Evolutionary conservation across 2,888 invertebrate species (phyloP).

Genomic region (Bhutanitis thaidina): DNA sequence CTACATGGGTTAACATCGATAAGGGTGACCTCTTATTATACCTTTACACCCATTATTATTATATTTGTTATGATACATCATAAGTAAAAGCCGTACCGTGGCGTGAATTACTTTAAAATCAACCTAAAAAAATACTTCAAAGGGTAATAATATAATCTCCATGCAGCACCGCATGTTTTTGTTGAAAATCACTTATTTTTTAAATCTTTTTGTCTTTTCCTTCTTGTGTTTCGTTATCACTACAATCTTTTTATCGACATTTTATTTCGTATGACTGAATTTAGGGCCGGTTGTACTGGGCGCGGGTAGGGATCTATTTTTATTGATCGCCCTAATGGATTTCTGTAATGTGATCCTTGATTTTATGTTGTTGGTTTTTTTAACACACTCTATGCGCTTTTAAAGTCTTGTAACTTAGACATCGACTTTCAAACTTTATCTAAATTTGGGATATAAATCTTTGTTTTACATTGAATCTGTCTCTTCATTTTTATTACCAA

Average conservation of each 20-base stretch:
- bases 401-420: slow-evolving; percentile 50
- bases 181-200: no score
- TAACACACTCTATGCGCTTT: slow-evolving; percentile 44
- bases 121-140: no score
- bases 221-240: slow-evolving; percentile 37
- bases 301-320: slow-evolving; percentile 61
- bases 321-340: slow-evolving; percentile 73
- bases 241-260: slow-evolving; percentile 32
- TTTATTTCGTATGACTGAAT: slow-evolving; percentile 66
- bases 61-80: no score
- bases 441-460: slow-evolving; percentile 42
- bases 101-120: no score
- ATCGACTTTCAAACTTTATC: slow-evolving; percentile 42
- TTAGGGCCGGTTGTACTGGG: slow-evolving; percentile 39
- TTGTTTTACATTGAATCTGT: slow-evolving; percentile 25
- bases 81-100: no score
- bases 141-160: no score
- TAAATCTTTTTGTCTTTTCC: neutral
- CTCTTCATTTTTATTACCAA: slow-evolving; percentile 20
- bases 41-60: no score
- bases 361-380: slow-evolving; percentile 57
- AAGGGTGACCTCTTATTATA: no score
- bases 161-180: no score
- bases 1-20: no score
- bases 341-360: slow-evolving; percentile 74